Conservation (phyloP, 2,888 invertebrate genomes). For the Eupithecia abbreviata region DNA sequence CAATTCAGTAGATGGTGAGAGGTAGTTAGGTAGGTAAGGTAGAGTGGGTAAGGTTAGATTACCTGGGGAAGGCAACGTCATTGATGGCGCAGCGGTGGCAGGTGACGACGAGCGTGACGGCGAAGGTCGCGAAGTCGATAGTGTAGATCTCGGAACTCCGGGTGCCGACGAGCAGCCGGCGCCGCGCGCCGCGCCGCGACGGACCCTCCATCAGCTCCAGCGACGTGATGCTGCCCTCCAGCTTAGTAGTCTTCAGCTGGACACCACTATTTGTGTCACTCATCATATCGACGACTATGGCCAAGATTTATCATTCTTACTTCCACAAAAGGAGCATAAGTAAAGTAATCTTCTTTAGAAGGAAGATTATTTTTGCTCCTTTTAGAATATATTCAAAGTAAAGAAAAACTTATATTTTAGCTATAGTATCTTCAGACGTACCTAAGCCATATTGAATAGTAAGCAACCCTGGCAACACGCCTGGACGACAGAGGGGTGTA, state of each 20-base stretch:
- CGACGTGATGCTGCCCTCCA: constrained; percentile 89
- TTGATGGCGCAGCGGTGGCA: constrained; percentile 92
- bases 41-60: background rate
- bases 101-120: constrained; percentile 88
- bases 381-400: no score
- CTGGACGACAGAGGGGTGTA: no score
- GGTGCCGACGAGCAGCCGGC: constrained; percentile 90
- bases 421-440: no score
- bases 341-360: no score
- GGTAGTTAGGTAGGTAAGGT: no score
- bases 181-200: constrained; percentile 62
- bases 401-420: no score
- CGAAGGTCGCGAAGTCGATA: constrained; percentile 87
- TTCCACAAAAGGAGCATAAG: no score
- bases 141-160: constrained; percentile 91
- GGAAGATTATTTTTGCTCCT: no score
- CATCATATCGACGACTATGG: background rate
- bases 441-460: no score
- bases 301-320: no score
- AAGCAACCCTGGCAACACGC: no score
- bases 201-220: constrained; percentile 83
- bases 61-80: constrained; percentile 89
- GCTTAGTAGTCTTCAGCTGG: constrained; percentile 83
- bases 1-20: no score
- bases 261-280: background rate